Base-by-base conservation (phyloP, 1,140 invertebrate species). In the Gryllus bimaculatus region DNA sequence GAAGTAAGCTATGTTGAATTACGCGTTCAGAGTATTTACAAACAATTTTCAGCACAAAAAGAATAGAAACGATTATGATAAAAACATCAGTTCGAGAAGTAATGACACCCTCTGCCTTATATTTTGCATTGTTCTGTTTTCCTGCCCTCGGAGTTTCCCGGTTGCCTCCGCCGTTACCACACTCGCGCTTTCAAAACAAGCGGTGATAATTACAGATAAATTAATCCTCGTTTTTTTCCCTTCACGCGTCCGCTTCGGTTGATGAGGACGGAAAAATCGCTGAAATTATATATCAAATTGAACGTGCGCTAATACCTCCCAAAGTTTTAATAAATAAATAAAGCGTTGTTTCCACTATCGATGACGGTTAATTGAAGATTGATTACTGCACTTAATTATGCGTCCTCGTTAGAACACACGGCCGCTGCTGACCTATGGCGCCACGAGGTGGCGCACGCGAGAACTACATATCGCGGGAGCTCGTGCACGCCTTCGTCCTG, bases 371-470 rank as follows among this genome's bases (percentile, higher is more conserved):
- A 66, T 66, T 66, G 54, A 66, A 1, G 54, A 66, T 66, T 66
- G 54, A 66, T 66, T 66, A 66, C 54, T 66, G 54, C 54, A 66
- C 54, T 66, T 66, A 66, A 66, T 66, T 66, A 66, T 66, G 54
- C 18, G 10, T 66, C 10, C 54, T 66, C 26, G 26, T 39, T 39
- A 39, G 26, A 39, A 39, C 26, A 39, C 26, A 39, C 26, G 5
- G 26, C 26, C 26, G 26, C 26, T 39, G 26, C 26, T 39, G 26
- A 39, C 26, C 26, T 39, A 39, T 39, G 5, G 26, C 26, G 26
- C 26, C 26, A 5, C 26, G 26, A 39, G 26, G 26, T 39, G 26
- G 26, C 26, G 26, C 26, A 39, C 26, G 26, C 26, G 26, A 39
- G 26, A 39, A 39, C 26, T 39, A 39, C 26, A 39, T 5, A 39